Evolutionary conservation across 2,888 invertebrate genomes (phyloP).

Genomic region (Sarcophaga variegata): DNA sequence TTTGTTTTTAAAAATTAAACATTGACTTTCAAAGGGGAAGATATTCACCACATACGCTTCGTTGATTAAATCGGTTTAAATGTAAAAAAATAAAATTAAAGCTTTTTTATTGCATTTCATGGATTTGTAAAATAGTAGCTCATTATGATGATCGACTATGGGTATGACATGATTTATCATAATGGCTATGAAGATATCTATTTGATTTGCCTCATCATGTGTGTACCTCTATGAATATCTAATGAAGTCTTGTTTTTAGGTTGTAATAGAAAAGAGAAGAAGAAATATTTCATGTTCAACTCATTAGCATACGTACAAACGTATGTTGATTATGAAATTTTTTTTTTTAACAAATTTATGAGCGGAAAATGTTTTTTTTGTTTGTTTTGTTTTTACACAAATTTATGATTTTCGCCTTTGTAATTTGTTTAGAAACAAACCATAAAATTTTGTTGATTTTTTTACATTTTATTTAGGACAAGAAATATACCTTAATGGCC

Average conservation of each 20-base stretch:
- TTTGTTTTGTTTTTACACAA: too few species aligned
- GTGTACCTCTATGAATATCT: not conserved
- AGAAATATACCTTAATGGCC: too few species aligned
- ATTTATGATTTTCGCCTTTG: too few species aligned
- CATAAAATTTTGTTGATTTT: too few species aligned
- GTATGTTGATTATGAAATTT: not conserved
- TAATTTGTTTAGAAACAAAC: too few species aligned
- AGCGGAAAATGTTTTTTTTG: too few species aligned
- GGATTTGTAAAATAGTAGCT: conserved; percentile 29
- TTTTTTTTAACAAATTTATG: too few species aligned
- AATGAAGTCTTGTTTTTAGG: not conserved
- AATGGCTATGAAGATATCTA: not conserved
- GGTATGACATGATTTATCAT: conserved; percentile 26
- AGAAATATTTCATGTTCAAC: not conserved
- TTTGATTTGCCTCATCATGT: not conserved
- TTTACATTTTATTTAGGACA: too few species aligned
- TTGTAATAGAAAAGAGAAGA: not conserved
- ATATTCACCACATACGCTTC: conserved; percentile 68
- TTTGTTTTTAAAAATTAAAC: too few species aligned
- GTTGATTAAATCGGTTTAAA: conserved; percentile 74
- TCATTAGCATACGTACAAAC: not conserved
- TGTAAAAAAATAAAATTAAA: conserved; percentile 51
- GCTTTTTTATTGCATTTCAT: conserved; percentile 10
- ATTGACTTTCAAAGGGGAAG: conserved; percentile 24
- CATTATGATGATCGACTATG: conserved; percentile 9